Evolutionary conservation across 1,140 invertebrate genomes (phyloP), one percentile per base, ranked within the genome.

Genomic region (Drosophila obscura): DNA sequence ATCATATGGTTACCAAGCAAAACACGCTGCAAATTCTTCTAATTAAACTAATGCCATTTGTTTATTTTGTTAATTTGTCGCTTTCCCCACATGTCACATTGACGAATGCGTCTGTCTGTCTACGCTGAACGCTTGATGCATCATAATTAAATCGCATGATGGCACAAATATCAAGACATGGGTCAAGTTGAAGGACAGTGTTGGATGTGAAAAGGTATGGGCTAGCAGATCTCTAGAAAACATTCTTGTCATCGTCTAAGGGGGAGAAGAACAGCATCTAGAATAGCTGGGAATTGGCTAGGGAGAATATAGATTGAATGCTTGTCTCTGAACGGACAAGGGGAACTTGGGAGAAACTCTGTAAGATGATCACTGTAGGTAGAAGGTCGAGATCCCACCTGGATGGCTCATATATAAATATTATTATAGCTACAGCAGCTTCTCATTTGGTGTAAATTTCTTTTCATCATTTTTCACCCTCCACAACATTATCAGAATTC

Each of bases 121-220:
- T 73, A 39, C 68, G 60, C 24, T 53, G 51, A 28, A 24, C 5
- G 66, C 24, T 52, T 31, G 50, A 52, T 80, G 82, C 73, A 77
- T 77, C 77, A 84, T 84, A 87, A 84, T 84, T 84, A 84, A 84
- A 77, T 71, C 59, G 82, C 77, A 84, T 84, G 81, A 84, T 82
- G 77, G 41, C 52, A 67, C 50, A 77, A 67, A 74, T 11, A 46
- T 41, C 72, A 56, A 62, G 81, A 84, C 80, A 84, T 74, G 82
- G 81, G 77, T 84, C 82, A 87, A 84, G 82, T 87, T 84, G 77
- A 67, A 87, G 81, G 81, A 77, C 77, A 73, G 52, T 19, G 19
- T 19, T 19, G 19, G 19, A 19, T 19, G 19, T 19, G 19, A 1
- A 19, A 19, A 19, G 19, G 51, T 65, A 65, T 45, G 55, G 7